phyloP scores from a whole-genome alignment of 2,888 invertebrate genomes.

The Tupiocoris notatus region DNA sequence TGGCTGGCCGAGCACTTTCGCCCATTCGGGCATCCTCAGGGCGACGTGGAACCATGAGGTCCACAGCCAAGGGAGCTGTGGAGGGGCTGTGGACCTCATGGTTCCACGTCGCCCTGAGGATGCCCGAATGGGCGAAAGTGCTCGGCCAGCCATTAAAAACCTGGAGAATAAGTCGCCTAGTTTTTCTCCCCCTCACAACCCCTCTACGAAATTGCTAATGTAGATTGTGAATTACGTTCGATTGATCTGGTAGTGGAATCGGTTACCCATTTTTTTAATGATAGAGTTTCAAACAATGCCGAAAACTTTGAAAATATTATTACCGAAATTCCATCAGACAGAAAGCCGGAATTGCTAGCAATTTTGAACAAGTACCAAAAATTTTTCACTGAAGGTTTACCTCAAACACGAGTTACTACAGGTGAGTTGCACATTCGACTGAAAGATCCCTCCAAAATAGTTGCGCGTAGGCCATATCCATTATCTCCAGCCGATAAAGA shows the following conservation, averaged over 20 bases:
- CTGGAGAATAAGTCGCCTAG: too few relatives aligned
- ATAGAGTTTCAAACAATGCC: not conserved
- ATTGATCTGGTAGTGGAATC: constrained; percentile 1
- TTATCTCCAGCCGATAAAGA: not conserved
- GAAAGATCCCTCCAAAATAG: not conserved
- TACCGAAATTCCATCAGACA: not conserved
- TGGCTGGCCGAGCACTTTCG: too few relatives aligned
- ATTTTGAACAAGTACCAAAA: not conserved
- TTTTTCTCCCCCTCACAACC: too few relatives aligned
- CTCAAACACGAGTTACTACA: not conserved
- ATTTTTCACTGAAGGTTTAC: constrained; percentile 3
- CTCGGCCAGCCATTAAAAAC: too few relatives aligned
- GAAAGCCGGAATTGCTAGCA: not conserved
- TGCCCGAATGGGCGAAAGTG: too few relatives aligned
- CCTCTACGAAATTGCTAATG: too few relatives aligned
- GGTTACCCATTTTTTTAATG: constrained; percentile 2
- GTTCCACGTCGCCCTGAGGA: too few relatives aligned
- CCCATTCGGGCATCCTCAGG: too few relatives aligned
- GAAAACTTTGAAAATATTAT: not conserved
- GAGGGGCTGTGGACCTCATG: too few relatives aligned
- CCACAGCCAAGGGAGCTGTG: too few relatives aligned
- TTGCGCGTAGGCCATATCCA: not conserved
- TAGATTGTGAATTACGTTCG: not conserved
- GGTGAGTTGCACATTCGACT: constrained; percentile 2
- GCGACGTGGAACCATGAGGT: too few relatives aligned